Percentiles rank a stretch among this genome's conserved stretches.
Conservation (phyloP, 2,113 vertebrate genomes). For the Hippocampus mohnikei region DNA sequence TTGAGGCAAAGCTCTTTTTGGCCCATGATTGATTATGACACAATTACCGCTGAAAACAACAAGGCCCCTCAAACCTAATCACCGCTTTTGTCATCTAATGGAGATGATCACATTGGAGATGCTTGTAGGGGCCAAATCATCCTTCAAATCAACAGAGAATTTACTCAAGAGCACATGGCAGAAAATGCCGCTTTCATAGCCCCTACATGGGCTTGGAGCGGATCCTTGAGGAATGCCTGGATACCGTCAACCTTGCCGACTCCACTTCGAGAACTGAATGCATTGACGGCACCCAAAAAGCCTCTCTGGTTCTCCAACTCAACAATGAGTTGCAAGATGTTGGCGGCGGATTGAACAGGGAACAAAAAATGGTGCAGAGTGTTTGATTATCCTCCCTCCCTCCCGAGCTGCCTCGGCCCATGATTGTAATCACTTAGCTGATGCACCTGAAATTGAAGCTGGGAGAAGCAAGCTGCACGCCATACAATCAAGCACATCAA, state of each 20-base stretch:
- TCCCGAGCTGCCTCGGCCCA: conserved; percentile 22
- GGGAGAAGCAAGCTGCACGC: conserved; percentile 11
- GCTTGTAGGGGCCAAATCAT: conserved; percentile 57
- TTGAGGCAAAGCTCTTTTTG: conserved; percentile 47
- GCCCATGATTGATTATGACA: conserved; percentile 67
- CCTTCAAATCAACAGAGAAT: conserved; percentile 56
- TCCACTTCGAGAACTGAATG: no score
- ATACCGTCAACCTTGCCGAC: no score
- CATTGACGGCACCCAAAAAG: background rate
- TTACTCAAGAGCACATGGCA: conserved; percentile 23
- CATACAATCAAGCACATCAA: conserved; percentile 37
- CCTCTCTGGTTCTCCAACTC: conserved; percentile 56
- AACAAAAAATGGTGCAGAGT: conserved; percentile 11
- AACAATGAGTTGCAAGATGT: conserved; percentile 68
- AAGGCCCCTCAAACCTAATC: conserved; percentile 58
- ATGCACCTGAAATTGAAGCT: conserved; percentile 48
- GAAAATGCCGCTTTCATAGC: conserved; percentile 28
- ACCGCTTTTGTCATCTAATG: conserved; percentile 63
- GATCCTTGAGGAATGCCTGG: no score
- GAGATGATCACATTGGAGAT: conserved; percentile 61
- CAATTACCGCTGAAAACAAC: conserved; percentile 67
- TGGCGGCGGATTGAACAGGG: conserved; percentile 33
- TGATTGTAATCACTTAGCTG: conserved; percentile 60
- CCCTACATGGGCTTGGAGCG: background rate
- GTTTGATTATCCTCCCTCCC: conserved; percentile 41